Evolutionary conservation across 2,888 invertebrate species (phyloP), one percentile per base, ranked within the genome.

Genomic region (Dryocosmus kuriphilus): DNA sequence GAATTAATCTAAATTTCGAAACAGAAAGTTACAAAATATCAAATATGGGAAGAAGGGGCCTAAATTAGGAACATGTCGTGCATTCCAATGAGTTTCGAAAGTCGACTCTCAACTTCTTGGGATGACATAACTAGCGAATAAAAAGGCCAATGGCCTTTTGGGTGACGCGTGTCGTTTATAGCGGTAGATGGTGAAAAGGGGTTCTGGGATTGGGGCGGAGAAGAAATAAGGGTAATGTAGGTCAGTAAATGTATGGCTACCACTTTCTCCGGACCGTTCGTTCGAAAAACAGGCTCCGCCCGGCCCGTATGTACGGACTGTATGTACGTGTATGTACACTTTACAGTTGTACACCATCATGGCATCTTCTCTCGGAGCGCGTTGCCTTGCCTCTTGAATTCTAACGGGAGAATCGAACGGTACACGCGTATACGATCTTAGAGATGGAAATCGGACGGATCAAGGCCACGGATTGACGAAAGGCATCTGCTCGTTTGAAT

Each of bases 201-300:
- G 63, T 16, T 65, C n/a, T 27, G 51, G 65, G 65, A 19, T 41
- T 41, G 78, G 76, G 74, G 77, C 67, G 77, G 81, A 78, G 78
- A 79, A 76, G 77, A 83, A 77, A 83, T 83, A 82, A 86, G 87
- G 88, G 88, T 89, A 90, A 90, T 90, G 90, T 90, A 89, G 90
- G 90, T 90, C 90, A 90, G 90, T 90, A 90, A 90, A 90, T 87
- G 89, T 86, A 87, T 85, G 85, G 85, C 82, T 85, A 88, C 85
- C 90, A 90, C 90, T 90, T 90, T 90, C 90, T 90, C 90, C 89
- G 88, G 86, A 89, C 89, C 88, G 89, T 88, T 90, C 87, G 88
- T n/a, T n/a, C n/a, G n/a, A n/a, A 90, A 90, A 90, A 90, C 89
- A 89, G 89, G 90, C 89, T 90, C 80, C 77, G 41, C 73, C 75